phyloP scores from a whole-genome alignment of 92 coral and sea anemone genomes.

The Epizoanthus rinbou region DNA sequence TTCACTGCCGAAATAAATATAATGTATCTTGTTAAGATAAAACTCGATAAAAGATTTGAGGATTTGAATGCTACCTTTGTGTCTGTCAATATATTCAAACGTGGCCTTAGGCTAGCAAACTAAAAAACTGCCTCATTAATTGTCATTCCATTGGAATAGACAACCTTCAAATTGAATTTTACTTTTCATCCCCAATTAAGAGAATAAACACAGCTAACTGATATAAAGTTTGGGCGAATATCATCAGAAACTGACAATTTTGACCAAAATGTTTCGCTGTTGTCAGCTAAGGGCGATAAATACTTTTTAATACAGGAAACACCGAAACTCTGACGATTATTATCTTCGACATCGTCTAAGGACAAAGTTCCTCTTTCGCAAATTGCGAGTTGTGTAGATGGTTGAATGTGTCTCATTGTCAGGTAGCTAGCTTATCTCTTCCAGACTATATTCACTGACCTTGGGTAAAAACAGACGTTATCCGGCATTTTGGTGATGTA shows the following conservation, averaged over 20 bases:
- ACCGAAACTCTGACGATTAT: neutral
- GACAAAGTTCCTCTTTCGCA: neutral
- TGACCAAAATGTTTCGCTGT: neutral
- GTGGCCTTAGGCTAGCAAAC: conserved; percentile 8
- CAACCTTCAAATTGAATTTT: neutral
- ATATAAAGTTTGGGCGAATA: neutral
- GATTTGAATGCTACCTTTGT: neutral
- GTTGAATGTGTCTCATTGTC: neutral
- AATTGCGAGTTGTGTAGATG: neutral
- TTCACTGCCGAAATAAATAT: neutral
- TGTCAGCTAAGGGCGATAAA: neutral
- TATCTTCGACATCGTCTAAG: neutral
- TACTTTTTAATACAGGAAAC: neutral
- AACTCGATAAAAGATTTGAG: conserved; percentile 9
- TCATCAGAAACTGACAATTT: neutral
- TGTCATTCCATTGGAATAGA: conserved; percentile 1
- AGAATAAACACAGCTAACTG: conserved; percentile 5
- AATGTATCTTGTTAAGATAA: conserved; percentile 1
- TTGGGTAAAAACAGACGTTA: neutral
- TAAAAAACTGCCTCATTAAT: conserved; percentile 9
- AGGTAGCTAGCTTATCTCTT: neutral
- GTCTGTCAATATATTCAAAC: conserved; percentile 5
- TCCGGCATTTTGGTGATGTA: neutral
- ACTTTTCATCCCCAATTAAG: neutral
- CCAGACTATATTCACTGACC: neutral